Conservation (phyloP, 2,888 invertebrate genomes). For the Apamea epomidion region DNA sequence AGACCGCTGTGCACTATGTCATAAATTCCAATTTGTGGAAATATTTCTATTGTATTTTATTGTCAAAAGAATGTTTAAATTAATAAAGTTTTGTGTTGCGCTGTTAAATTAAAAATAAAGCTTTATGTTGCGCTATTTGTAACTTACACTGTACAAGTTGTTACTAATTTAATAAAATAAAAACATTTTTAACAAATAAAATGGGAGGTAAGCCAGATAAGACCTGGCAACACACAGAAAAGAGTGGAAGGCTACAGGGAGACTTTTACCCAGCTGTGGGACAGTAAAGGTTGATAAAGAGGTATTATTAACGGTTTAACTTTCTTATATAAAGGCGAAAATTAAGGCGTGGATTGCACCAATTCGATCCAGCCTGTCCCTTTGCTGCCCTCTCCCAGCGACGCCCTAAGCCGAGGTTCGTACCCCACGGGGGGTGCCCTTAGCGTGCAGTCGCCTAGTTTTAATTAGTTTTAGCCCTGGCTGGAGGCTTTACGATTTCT, state of each 20-base stretch:
- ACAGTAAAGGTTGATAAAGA: not conserved
- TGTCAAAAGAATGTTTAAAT: conserved; percentile 3
- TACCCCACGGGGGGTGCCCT: no score
- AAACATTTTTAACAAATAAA: not conserved
- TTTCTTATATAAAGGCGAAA: no score
- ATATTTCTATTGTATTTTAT: not conserved
- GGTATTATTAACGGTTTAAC: no score
- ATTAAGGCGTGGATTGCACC: no score
- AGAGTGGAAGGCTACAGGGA: not conserved
- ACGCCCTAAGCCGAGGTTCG: no score
- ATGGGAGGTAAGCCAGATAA: not conserved
- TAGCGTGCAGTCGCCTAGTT: no score
- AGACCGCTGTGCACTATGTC: not conserved
- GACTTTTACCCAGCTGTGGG: not conserved
- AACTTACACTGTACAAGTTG: not conserved
- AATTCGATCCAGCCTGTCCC: no score
- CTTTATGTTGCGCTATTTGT: not conserved
- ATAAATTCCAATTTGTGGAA: conserved; percentile 26
- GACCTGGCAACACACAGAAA: not conserved
- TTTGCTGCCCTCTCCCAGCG: no score
- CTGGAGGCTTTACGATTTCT: no score
- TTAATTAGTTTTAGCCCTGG: no score
- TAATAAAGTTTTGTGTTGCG: not conserved
- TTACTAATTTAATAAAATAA: not conserved
- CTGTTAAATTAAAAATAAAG: not conserved